Percentiles rank a stretch among this genome's conserved stretches.
phyloP scores from a whole-genome alignment of 2,113 vertebrate genomes.

The Protobothrops mucrosquamatus region DNA sequence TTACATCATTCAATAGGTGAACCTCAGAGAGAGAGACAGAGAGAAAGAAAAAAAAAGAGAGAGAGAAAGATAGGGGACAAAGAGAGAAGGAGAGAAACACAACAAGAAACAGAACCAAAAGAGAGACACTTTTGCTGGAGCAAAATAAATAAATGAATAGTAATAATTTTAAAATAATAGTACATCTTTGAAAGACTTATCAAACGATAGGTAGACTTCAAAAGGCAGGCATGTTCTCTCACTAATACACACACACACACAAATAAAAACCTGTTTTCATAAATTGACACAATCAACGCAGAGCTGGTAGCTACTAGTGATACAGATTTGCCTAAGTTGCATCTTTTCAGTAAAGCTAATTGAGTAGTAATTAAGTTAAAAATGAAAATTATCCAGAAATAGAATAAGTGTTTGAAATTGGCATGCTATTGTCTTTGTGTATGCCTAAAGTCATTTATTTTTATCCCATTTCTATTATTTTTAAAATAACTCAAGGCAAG shows the following conservation, averaged over 20 bases:
- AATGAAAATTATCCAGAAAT: neutral
- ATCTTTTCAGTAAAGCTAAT: neutral
- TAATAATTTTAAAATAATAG: neutral
- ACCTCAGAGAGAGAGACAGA: conserved; percentile 72
- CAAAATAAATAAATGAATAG: conserved; percentile 41
- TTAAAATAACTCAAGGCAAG: neutral
- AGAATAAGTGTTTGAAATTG: neutral
- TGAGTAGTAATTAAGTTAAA: neutral
- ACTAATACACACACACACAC: neutral
- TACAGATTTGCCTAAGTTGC: neutral
- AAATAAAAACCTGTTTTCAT: conserved; percentile 58
- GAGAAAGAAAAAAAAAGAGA: conserved; percentile 48
- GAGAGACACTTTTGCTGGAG: conserved; percentile 62
- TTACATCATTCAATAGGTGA: conserved; percentile 68
- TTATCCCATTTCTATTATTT: neutral
- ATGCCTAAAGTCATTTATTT: neutral
- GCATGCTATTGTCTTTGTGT: neutral
- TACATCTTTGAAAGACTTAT: conserved; percentile 60
- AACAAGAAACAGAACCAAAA: conserved; percentile 37
- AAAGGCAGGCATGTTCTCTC: conserved; percentile 42
- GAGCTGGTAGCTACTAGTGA: neutral
- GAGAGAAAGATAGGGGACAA: conserved; percentile 32
- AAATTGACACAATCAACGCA: conserved; percentile 76
- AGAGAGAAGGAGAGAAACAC: conserved; percentile 40
- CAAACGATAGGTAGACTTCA: conserved; percentile 49